A percentile compares a stretch with the other conserved stretches of the same genome.
Evolutionary conservation across 2,888 invertebrate genomes (phyloP).

Genomic region (Tethea ocularis): DNA sequence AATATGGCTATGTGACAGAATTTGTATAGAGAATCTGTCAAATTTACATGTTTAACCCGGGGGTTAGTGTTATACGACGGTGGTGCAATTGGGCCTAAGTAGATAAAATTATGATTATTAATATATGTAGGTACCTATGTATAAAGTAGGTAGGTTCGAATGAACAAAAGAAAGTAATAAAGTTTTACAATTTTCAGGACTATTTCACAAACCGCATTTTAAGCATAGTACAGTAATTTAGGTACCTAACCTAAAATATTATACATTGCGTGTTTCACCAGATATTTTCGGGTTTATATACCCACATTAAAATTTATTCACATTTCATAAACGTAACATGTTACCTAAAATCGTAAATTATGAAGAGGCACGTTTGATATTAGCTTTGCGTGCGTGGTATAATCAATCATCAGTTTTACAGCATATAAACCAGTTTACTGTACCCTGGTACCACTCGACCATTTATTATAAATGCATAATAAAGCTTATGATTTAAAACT

Average conservation of each 20-base stretch:
- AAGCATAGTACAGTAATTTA: neutral
- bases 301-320: neutral
- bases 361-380: neutral
- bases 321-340: neutral
- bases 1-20: too few species aligned
- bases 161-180: too few species aligned
- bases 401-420: constrained; percentile 1
- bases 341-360: constrained; percentile 4
- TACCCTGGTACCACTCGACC: neutral
- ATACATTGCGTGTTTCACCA: neutral
- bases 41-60: too few species aligned
- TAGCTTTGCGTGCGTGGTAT: neutral
- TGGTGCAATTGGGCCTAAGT: too few species aligned
- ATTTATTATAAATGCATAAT: neutral
- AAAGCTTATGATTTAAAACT: neutral
- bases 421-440: neutral
- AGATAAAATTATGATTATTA: too few species aligned
- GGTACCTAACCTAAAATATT: neutral
- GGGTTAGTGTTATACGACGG: too few species aligned
- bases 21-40: too few species aligned
- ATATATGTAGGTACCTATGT: too few species aligned
- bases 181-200: neutral
- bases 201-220: neutral
- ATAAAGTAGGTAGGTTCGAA: too few species aligned
- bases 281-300: neutral